These are phyloP conservation scores for Manacus vitellinus DNA, from an alignment of 2,113 vertebrate genomes.

Conservation along the genomic window DNA sequence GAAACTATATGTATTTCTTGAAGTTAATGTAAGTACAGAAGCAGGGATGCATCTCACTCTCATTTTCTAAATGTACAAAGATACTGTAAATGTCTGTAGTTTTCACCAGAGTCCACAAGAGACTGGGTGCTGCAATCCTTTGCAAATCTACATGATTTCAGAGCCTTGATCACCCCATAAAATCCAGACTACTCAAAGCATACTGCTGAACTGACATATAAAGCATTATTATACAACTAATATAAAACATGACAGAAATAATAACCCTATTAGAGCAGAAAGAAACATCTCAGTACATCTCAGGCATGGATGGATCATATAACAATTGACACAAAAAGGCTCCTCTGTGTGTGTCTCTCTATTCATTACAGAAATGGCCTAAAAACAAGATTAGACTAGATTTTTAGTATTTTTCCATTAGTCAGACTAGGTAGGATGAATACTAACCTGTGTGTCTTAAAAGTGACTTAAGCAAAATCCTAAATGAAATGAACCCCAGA, in stretches of 20 bases:
- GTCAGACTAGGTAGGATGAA: not conserved
- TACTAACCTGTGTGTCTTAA: not conserved
- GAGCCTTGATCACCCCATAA: not conserved
- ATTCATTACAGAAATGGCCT: not conserved
- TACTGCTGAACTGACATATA: not conserved
- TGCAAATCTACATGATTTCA: not conserved
- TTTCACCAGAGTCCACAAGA: not conserved
- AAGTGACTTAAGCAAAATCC: not conserved
- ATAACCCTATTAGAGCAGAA: not conserved
- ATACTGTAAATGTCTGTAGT: not conserved
- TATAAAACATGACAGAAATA: not conserved
- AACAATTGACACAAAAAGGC: not conserved
- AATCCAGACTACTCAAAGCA: not conserved
- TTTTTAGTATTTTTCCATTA: not conserved
- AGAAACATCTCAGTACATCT: not conserved
- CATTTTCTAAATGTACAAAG: not conserved
- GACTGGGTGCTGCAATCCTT: not conserved
- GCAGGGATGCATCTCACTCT: not conserved
- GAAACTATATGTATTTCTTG: not conserved
- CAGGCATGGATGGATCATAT: not conserved
- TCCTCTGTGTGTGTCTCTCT: not conserved
- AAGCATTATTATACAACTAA: not conserved
- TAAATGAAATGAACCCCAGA: not conserved
- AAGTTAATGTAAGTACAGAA: not conserved
- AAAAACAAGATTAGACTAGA: not conserved